Conservation (phyloP, 2,888 invertebrate genomes). For the Aleiodes leptofemur region DNA sequence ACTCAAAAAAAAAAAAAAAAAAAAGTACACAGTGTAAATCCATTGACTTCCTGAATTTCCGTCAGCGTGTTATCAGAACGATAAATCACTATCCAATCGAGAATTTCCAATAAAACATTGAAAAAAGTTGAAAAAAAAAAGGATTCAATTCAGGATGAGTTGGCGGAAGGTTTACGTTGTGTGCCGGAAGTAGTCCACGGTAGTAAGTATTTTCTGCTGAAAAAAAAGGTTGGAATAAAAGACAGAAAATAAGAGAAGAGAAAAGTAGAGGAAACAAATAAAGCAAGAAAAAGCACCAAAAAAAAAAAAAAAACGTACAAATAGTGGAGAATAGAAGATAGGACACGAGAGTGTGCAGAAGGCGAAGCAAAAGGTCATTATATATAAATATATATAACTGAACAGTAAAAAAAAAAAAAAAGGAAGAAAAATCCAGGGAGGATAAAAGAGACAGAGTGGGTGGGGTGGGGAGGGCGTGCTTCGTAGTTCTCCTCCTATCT, state of each 20-base stretch:
- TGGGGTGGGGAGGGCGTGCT: slow-evolving; percentile 71
- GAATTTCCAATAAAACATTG: background rate
- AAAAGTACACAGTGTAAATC: background rate
- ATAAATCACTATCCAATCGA: slow-evolving; percentile 31
- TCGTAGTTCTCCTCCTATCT: slow-evolving; percentile 58
- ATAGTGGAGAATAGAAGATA: slow-evolving; percentile 34
- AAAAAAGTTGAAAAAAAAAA: slow-evolving; percentile 14
- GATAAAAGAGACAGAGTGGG: slow-evolving; percentile 56
- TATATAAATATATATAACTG: slow-evolving; percentile 23
- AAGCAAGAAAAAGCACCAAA: slow-evolving; percentile 23
- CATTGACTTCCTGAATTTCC: slow-evolving; percentile 18
- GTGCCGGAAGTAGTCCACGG: slow-evolving; percentile 38
- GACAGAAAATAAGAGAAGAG: background rate
- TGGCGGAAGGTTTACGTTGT: slow-evolving; percentile 52
- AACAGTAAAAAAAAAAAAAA: slow-evolving; percentile 52
- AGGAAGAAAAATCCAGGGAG: slow-evolving; percentile 43
- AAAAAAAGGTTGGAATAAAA: slow-evolving; percentile 6
- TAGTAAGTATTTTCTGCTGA: slow-evolving; percentile 23
- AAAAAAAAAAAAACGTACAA: slow-evolving; percentile 33
- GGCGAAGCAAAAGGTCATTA: slow-evolving; percentile 28
- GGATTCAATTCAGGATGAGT: slow-evolving; percentile 32
- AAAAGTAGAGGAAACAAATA: slow-evolving; percentile 24
- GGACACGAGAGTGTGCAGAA: slow-evolving; percentile 25
- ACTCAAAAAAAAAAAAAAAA: no score
- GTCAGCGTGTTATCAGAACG: background rate